Conservation (phyloP, 2,113 vertebrate species). For the Anoplopoma fimbria region DNA sequence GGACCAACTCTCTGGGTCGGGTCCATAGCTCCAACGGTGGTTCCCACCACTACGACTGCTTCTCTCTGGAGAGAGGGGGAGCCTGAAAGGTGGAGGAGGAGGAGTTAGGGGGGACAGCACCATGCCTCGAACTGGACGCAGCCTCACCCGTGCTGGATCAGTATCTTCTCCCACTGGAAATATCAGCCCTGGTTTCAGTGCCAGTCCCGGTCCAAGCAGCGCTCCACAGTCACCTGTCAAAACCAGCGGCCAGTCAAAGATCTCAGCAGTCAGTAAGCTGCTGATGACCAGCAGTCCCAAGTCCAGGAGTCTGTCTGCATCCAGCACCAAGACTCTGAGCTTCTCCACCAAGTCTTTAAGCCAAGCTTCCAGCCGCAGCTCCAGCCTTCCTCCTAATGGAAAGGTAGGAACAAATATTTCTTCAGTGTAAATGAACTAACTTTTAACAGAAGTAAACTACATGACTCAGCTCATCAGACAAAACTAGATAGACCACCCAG, state of each 20-base stretch:
- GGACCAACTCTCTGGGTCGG: conserved; percentile 93
- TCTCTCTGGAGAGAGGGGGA: conserved; percentile 94
- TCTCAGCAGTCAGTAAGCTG: conserved; percentile 96
- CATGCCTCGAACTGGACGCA: conserved; percentile 91
- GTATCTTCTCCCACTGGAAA: conserved; percentile 81
- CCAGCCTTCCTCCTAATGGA: conserved; percentile 88
- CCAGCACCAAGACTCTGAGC: conserved; percentile 94
- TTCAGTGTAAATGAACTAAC: not conserved
- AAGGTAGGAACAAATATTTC: conserved; percentile 79
- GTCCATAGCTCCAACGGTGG: conserved; percentile 62
- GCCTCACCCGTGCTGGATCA: conserved; percentile 85
- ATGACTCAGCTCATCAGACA: not conserved
- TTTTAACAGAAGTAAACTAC: not conserved
- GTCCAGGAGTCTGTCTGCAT: conserved; percentile 90
- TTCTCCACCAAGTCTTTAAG: conserved; percentile 97
- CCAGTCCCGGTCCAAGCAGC: conserved; percentile 62
- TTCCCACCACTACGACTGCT: conserved; percentile 90
- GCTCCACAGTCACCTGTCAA: conserved; percentile 88
- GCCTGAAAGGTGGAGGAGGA: conserved; percentile 82
- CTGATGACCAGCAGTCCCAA: conserved; percentile 95
- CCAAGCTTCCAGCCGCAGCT: conserved; percentile 90
- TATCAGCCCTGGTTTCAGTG: conserved; percentile 16
- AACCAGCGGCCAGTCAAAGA: conserved; percentile 89
- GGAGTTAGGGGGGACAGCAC: conserved; percentile 89
- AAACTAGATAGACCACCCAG: not conserved